Base-by-base conservation (phyloP, 2,113 vertebrate genomes). In the Phocoena phocoena region DNA sequence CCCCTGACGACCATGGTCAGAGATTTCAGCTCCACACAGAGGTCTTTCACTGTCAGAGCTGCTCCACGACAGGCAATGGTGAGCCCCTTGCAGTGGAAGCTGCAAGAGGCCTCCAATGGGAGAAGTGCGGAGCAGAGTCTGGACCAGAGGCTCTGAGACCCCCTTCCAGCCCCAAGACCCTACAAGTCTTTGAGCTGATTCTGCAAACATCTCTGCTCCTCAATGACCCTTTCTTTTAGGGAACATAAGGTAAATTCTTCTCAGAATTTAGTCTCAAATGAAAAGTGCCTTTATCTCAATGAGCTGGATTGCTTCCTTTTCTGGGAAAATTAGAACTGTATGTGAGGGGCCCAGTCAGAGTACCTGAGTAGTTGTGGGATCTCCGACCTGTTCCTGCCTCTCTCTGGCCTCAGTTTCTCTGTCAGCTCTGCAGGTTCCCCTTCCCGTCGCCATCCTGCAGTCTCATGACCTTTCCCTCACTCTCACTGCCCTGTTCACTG, bases 21-120 rank as follows among this genome's bases (percentile, higher is more conserved):
- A 17, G 60, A 20, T 21, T n/a, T 60, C 47, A 25, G 73, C 65
- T 60, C 44, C 36, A 47, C 28, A 15, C 31, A 41, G 58, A 18
- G 17, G 15, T 23, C 25, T 38, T 41, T 18, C 21, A 8, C n/a
- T 10, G 3, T 28, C 44, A 18, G 21, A 65, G 58, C 31, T 71
- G 79, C 58, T 21, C 17, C 6, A 0, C 9, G 36, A 13, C 0
- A 7, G 3, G 58, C 21, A 2, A 14, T 4, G 23, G 28, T 11
- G 58, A 95, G 58, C 25, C 36, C 41, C 41, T 33, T 6, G 0
- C 18, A 14, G 17, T 4, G 63, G 33, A 31, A 47, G 17, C 26
- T 53, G 28, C 13, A 1, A 50, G 88, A 63, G 77, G 55, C 47
- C 85, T 62, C 36, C 4, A 1, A 13, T 5, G 14, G 84, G 41